Evolutionary conservation across 2,888 invertebrate species (phyloP).

Genomic region (Pharmacophagus antenor): DNA sequence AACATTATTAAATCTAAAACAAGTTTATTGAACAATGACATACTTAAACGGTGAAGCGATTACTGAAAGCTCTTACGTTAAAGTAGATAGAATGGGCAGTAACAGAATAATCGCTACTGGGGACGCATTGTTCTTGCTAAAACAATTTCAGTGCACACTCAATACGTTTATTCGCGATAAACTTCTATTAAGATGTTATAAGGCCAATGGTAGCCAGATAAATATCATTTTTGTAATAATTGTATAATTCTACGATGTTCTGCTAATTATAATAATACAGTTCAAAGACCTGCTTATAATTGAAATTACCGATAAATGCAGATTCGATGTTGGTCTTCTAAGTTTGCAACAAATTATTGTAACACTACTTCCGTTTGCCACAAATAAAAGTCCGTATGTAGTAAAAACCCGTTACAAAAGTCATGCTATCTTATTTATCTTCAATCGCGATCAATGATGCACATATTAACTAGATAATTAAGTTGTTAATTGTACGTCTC

Average conservation of each 20-base stretch:
- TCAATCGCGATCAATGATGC: too few relatives aligned
- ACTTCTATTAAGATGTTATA: conserved; percentile 1
- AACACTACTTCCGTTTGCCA: too few relatives aligned
- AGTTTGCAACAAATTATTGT: too few relatives aligned
- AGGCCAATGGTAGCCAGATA: background rate
- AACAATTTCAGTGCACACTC: conserved; percentile 14
- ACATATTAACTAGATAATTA: too few relatives aligned
- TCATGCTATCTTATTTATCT: too few relatives aligned
- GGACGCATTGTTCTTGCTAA: conserved; percentile 12
- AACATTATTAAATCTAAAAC: conserved; percentile 4
- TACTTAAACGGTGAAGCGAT: conserved; percentile 5
- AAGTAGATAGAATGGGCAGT: conserved; percentile 6
- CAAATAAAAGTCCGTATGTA: too few relatives aligned
- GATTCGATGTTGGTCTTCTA: too few relatives aligned
- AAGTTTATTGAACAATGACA: conserved; percentile 16
- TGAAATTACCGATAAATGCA: too few relatives aligned
- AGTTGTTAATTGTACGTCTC: too few relatives aligned
- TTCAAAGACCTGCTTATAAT: too few relatives aligned
- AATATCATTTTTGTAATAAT: background rate
- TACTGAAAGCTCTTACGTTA: conserved; percentile 7
- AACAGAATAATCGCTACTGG: conserved; percentile 18
- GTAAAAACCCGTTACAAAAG: too few relatives aligned
- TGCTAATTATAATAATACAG: background rate
- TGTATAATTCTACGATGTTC: background rate
- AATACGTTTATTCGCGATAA: conserved; percentile 4